Conservation (phyloP, 2,113 vertebrate species). For the Daphoenositta chrysoptera region DNA sequence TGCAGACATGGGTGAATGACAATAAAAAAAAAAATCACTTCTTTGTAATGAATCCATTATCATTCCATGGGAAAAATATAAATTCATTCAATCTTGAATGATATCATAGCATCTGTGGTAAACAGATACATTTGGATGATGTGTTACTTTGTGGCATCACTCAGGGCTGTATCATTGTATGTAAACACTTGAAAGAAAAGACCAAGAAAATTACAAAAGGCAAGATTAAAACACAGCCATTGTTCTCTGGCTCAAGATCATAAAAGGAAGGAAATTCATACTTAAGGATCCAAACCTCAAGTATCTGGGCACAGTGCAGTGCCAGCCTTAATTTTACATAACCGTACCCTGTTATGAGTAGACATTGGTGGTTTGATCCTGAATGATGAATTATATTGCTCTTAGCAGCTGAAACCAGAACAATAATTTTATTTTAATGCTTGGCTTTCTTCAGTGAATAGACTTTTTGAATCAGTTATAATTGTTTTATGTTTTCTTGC, state of each 20-base stretch:
- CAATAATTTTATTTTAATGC: conserved; percentile 44
- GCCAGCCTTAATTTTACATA: conserved; percentile 64
- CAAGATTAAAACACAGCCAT: conserved; percentile 54
- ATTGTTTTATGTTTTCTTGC: conserved; percentile 36
- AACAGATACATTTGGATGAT: conserved; percentile 27
- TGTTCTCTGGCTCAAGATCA: conserved; percentile 59
- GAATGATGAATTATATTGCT: conserved; percentile 24
- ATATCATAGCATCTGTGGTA: conserved; percentile 37
- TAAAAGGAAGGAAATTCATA: conserved; percentile 54
- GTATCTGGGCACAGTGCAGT: conserved; percentile 24
- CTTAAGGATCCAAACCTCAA: conserved; percentile 61
- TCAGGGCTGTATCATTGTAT: neutral
- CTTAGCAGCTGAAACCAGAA: conserved; percentile 31
- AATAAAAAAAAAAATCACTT: neutral
- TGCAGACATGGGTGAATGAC: neutral
- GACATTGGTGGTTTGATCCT: conserved; percentile 60
- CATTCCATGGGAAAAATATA: neutral
- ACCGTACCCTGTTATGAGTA: conserved; percentile 39
- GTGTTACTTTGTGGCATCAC: conserved; percentile 37
- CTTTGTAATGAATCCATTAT: conserved; percentile 18
- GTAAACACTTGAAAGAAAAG: conserved; percentile 51
- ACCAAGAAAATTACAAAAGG: conserved; percentile 41
- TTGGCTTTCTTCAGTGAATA: conserved; percentile 29
- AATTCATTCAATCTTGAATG: conserved; percentile 5
- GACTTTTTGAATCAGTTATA: conserved; percentile 1